A percentile compares a stretch with the other conserved stretches of the same genome.
Evolutionary conservation across 37 sponge, comb jelly and placozoan species (phyloP).

Genomic region (Halisarca cf. caerulea): DNA sequence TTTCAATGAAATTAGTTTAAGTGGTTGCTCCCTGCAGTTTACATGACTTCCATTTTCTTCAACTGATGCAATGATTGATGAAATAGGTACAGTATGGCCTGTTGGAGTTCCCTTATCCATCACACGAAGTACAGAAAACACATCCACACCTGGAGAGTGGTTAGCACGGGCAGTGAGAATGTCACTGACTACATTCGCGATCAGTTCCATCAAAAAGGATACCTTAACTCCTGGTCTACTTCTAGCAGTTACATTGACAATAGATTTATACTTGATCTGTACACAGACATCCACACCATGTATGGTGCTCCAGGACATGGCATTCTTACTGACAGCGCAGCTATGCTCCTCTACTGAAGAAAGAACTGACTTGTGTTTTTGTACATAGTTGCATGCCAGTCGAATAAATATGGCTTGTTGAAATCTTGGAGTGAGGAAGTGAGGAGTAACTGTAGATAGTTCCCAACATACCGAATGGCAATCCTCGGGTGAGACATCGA

Average conservation of each 20-base stretch:
- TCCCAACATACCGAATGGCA: not conserved
- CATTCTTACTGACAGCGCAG: conserved; percentile 4
- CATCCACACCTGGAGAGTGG: no score
- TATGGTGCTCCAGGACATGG: not conserved
- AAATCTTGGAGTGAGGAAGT: not conserved
- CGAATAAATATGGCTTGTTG: not conserved
- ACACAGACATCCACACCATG: not conserved
- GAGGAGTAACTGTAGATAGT: not conserved
- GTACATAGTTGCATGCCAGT: not conserved
- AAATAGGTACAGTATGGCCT: no score
- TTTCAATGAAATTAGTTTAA: no score
- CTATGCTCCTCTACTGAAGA: not conserved
- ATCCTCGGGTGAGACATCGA: not conserved
- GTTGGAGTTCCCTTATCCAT: no score
- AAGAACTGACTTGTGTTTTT: not conserved
- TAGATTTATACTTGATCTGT: not conserved
- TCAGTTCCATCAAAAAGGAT: no score
- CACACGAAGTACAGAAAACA: no score
- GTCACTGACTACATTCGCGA: no score
- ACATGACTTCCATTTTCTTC: no score
- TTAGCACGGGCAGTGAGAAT: no score
- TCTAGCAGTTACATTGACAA: not conserved
- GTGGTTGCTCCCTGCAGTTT: no score
- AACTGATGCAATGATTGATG: no score
- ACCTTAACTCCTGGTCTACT: not conserved